Percentiles rank a stretch among this genome's conserved stretches.
phyloP scores from a whole-genome alignment of 2,797 vertebrate genomes.

The Girardinus metallicus region DNA sequence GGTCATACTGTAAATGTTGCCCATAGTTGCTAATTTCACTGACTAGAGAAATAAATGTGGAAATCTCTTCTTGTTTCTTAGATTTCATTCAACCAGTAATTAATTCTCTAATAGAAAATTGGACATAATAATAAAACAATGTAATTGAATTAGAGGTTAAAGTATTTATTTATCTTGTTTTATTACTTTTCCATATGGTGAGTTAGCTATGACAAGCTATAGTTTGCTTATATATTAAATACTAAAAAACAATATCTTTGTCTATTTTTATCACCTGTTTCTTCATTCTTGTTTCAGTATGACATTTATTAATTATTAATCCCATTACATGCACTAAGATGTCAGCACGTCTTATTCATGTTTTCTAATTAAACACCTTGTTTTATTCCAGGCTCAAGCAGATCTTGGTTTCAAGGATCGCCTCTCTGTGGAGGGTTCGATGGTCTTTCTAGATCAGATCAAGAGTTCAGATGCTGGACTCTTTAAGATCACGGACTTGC shows the following conservation, averaged over 20 bases:
- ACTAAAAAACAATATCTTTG: not conserved
- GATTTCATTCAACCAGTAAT: not conserved
- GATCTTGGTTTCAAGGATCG: conserved; percentile 69
- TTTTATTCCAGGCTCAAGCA: conserved; percentile 33
- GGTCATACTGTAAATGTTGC: not conserved
- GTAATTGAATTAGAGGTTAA: not conserved
- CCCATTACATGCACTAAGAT: not conserved
- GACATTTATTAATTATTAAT: not conserved
- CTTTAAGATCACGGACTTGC: conserved; percentile 74
- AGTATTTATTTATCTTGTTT: not conserved
- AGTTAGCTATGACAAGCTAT: not conserved
- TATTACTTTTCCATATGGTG: not conserved
- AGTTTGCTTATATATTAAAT: not conserved
- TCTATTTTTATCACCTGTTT: not conserved
- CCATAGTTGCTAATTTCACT: not conserved
- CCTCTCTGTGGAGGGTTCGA: conserved; percentile 70
- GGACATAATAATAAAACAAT: not conserved
- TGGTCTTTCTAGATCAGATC: conserved; percentile 72
- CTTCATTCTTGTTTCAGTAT: not conserved
- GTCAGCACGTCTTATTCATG: not conserved
- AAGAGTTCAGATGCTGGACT: conserved; percentile 68
- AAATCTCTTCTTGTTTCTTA: not conserved
- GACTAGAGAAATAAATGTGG: not conserved
- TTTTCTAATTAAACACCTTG: conserved; percentile 16
- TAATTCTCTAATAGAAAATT: not conserved